Evolutionary conservation across 1,140 invertebrate species (phyloP), one percentile per base, ranked within the genome.

Genomic region (Lutraria rhynchaena): DNA sequence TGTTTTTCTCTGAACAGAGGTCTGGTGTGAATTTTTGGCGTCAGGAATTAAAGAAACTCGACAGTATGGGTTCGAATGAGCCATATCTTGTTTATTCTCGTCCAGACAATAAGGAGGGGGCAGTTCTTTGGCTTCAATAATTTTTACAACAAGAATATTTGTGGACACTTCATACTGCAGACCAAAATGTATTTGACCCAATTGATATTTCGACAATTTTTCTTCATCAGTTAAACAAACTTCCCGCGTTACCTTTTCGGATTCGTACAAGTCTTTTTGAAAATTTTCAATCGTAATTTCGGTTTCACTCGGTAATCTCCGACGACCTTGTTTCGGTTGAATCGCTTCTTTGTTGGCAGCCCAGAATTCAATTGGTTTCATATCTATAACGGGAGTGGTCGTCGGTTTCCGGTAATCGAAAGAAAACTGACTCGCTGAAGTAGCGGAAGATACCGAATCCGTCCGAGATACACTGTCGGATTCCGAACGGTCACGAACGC

Each of bases 331-430:
- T 11, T 87, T 81, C 1, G 92, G 91, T 82, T 92, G 91, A 17
- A 93, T 89, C 29, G 83, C 89, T 81, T 93, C 91, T 70, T 87
- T 86, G 80, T 89, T 91, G n/a, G 91, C 91, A 11, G 92, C 88
- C 92, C 92, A 93, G 85, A 93, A 93, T 80, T 93, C 92, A 37
- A 93, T 93, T n/a, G 92, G 92, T 60, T 91, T 92, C 89, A 92
- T 91, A 80, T 92, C 92, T 69, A 93, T 92, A 22, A 92, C 83
- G 0, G 92, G 92, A n/a, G 92, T 92, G 0, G 87, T 84, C 1
- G 83, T 86, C 17, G 87, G 84, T 57, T 87, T 84, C 37, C 85
- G 83, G 73, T 84, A 88, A 35, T 90, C 87, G 11, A 73, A 73
- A 33, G 83, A 86, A 49, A 81, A 71, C 82, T 89, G 61, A 82